Conservation (phyloP, 2,113 vertebrate genomes). For the Carettochelys insculpta region DNA sequence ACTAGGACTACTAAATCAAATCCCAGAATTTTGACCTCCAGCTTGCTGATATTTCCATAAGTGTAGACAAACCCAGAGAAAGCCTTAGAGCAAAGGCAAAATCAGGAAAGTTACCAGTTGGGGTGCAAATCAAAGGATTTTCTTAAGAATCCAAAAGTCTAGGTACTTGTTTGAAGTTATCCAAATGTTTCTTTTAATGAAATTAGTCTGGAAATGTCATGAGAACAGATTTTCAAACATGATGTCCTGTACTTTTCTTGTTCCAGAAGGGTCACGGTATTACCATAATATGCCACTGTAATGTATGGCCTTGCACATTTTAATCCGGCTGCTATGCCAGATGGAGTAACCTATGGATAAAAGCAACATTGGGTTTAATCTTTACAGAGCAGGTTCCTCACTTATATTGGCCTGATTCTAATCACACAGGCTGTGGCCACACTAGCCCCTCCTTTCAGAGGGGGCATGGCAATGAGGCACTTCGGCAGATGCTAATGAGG, state of each 20-base stretch:
- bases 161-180: neutral
- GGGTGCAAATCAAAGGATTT: neutral
- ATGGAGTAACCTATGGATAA: conserved; percentile 1
- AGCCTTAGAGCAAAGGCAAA: neutral
- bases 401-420: conserved; percentile 19
- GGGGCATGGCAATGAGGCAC: too few relatives aligned
- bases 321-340: neutral
- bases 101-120: neutral
- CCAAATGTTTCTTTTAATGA: neutral
- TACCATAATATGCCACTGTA: neutral
- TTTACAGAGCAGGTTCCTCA: conserved; percentile 12
- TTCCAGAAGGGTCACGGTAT: neutral
- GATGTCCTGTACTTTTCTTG: neutral
- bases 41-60: too few relatives aligned
- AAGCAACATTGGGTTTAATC: neutral
- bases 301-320: neutral
- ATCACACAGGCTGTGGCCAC: too few relatives aligned
- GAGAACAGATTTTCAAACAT: neutral
- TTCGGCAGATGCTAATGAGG: too few relatives aligned
- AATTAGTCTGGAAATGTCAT: neutral
- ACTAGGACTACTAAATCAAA: too few relatives aligned
- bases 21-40: too few relatives aligned
- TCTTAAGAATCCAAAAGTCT: neutral
- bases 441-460: too few relatives aligned
- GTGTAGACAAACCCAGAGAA: too few relatives aligned